Evolutionary conservation across 2,113 vertebrate genomes (phyloP).

Genomic region (Catharus minimus): DNA sequence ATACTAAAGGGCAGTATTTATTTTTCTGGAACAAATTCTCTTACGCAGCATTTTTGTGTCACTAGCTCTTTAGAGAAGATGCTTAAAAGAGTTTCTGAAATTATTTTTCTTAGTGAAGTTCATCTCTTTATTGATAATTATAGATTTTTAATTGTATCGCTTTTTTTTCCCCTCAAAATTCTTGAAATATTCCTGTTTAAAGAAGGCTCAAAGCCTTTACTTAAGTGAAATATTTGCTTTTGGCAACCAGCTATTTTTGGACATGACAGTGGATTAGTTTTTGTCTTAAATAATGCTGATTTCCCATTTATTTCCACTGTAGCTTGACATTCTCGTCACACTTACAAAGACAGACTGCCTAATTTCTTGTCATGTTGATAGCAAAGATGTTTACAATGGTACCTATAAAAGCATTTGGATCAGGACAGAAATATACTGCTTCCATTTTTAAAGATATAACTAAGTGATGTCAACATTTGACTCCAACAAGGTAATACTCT

Average conservation of each 20-base stretch:
- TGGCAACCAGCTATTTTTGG: not conserved
- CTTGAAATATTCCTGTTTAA: not conserved
- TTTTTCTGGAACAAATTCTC: not conserved
- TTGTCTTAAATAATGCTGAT: conserved; percentile 9
- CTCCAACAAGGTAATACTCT: not conserved
- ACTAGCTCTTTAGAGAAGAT: not conserved
- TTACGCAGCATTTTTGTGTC: not conserved
- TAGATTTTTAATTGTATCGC: not conserved
- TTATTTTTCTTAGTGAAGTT: not conserved
- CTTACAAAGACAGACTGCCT: conserved; percentile 6
- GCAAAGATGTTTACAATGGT: not conserved
- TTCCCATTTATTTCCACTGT: not conserved
- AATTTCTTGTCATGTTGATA: not conserved
- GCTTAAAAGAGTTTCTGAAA: not conserved
- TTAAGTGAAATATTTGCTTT: not conserved
- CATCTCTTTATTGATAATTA: not conserved
- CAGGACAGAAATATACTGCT: not conserved
- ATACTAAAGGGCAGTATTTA: not conserved
- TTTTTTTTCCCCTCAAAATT: not conserved
- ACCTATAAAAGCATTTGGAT: conserved; percentile 3
- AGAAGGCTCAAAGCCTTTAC: not conserved
- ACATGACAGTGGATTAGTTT: not conserved
- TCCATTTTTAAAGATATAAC: not conserved
- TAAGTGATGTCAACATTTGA: not conserved
- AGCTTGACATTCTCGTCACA: not conserved